Evolutionary conservation across 2,113 vertebrate genomes (phyloP).

Genomic region (Mormyrus lacerda): DNA sequence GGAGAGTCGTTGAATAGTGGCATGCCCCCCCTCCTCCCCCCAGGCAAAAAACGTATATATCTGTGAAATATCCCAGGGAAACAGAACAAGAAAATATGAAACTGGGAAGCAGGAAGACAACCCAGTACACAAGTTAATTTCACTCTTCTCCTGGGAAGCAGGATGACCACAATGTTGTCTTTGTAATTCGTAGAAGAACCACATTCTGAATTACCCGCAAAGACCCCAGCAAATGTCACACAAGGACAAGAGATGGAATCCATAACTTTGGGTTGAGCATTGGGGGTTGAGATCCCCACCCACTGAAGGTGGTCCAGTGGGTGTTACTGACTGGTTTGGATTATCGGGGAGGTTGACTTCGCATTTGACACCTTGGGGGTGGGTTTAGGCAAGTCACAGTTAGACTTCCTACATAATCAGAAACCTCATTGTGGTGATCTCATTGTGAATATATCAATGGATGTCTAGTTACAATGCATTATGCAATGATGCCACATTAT

Average conservation of each 20-base stretch:
- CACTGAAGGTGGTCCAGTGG: neutral
- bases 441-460: neutral
- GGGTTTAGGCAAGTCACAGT: neutral
- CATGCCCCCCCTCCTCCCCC: neutral
- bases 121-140: neutral
- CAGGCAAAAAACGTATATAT: neutral
- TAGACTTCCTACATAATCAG: neutral
- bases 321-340: neutral
- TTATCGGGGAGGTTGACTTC: neutral
- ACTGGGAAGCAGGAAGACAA: neutral
- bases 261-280: neutral
- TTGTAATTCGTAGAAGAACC: neutral
- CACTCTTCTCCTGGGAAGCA: neutral
- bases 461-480: no score
- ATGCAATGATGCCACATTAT: no score
- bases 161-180: neutral
- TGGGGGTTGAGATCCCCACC: neutral
- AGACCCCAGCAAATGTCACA: neutral
- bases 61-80: neutral
- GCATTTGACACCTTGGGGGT: neutral
- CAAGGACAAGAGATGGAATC: neutral
- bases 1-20: neutral
- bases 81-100: neutral
- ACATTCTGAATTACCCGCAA: neutral
- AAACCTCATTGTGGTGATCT: neutral